A percentile compares a stretch with the other conserved stretches of the same genome.
Evolutionary conservation across 2,797 vertebrate genomes (phyloP).

Genomic region (Lepus oiostolus): DNA sequence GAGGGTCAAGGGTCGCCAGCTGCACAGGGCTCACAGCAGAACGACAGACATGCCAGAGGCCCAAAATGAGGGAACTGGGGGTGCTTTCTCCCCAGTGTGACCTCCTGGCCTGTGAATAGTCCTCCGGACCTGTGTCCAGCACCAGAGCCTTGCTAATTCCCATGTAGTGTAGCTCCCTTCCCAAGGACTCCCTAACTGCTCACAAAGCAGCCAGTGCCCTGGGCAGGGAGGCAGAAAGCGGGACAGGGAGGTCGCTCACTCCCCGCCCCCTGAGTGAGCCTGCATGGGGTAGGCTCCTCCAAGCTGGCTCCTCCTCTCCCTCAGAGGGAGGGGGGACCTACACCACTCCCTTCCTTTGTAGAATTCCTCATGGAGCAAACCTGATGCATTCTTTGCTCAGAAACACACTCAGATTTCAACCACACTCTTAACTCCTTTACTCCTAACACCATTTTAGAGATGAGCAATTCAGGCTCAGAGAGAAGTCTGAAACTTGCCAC

Average conservation of each 20-base stretch:
- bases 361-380: not conserved
- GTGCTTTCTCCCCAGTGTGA: not conserved
- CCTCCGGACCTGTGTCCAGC: not conserved
- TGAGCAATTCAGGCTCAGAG: conserved; percentile 6
- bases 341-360: not conserved
- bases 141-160: not conserved
- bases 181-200: conserved; percentile 37
- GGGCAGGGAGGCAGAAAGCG: no score
- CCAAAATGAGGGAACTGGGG: not conserved
- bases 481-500: not conserved
- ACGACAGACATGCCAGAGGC: not conserved
- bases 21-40: not conserved
- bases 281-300: not conserved
- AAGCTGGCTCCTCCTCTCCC: not conserved
- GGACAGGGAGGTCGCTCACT: not conserved
- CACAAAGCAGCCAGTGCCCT: conserved; percentile 8
- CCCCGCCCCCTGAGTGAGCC: not conserved
- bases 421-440: not conserved
- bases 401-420: conserved; percentile 46
- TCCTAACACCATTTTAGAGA: not conserved
- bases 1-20: not conserved
- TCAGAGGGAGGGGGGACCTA: not conserved
- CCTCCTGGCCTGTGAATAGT: not conserved
- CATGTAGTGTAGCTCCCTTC: conserved; percentile 1
- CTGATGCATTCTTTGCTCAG: not conserved